phyloP scores from a whole-genome alignment of 1,140 invertebrate genomes.

The Euura saliciscinereae region DNA sequence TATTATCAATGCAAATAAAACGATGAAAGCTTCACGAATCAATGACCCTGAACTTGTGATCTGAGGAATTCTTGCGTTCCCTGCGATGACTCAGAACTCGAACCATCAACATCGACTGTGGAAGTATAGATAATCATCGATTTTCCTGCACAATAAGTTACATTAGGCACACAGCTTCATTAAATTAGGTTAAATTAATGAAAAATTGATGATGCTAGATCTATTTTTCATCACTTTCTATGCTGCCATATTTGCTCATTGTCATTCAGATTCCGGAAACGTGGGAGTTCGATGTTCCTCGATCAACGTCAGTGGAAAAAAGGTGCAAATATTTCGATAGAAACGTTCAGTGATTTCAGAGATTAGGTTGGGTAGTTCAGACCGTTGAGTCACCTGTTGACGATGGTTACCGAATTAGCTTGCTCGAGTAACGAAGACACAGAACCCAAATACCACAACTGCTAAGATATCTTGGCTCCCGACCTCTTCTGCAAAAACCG shows the following conservation, averaged over 20 bases:
- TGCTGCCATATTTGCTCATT: neutral
- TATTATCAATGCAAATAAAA: neutral
- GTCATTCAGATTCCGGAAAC: neutral
- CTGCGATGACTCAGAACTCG: too few species aligned
- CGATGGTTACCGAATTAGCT: neutral
- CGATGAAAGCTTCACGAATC: neutral
- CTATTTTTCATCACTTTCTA: neutral
- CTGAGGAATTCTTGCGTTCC: too few species aligned
- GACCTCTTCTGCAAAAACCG: neutral
- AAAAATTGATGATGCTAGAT: neutral
- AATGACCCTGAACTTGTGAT: neutral
- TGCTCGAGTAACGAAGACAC: neutral
- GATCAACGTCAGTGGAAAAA: too few species aligned
- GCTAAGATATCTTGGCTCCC: neutral
- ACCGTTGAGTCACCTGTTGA: constrained; percentile 1
- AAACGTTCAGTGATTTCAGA: neutral
- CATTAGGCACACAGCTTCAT: too few species aligned
- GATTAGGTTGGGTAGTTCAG: neutral
- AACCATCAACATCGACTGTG: too few species aligned
- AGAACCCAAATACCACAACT: neutral
- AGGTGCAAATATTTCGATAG: too few species aligned
- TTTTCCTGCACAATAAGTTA: too few species aligned
- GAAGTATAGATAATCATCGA: too few species aligned
- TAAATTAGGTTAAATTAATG: too few species aligned
- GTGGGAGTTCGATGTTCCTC: too few species aligned